Evolutionary conservation across 2,797 vertebrate species (phyloP), one percentile per base, ranked within the genome.

Genomic region (Neostethus bicornis): DNA sequence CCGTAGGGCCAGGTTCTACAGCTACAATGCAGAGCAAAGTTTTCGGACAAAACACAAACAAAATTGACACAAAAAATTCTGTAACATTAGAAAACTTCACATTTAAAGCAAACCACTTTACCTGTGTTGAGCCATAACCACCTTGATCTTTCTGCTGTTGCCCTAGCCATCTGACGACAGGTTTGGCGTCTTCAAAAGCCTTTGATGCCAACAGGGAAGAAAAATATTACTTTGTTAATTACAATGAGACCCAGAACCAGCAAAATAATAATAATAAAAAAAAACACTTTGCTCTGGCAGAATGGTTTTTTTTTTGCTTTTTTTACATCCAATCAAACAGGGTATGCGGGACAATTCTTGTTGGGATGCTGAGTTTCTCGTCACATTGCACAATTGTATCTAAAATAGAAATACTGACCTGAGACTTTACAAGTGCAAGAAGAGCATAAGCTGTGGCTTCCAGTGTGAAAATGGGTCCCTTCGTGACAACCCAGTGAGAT

Each of bases 381-480:
- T 23, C 21, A 21, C 23, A 23, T 23, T 23, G 24, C 4, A 5
- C n/a, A n/a, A 25, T 7, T 26, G 7, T 14, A 16, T 47, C 2
- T 28, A 10, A 32, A 24, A 23, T 3, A n/a, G 23, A 42, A 0
- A 3, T 28, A 19, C 73, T 73, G 49, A 89, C 87, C 70, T 67
- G 42, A 25, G 54, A 57, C 2, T 39, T 71, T 62, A 95, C 61
- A 57, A 95, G 80, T 44, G 94, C 92, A 48, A 96, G 75, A 50
- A 96, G 81, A 0, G 91, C 93, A 0, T 96, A 97, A 13, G 92
- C 93, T 0, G 94, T 94, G 67, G 93, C 93, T 70, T 97, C 95
- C 29, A 94, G 86, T 0, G 85, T 91, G 83, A 86, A 91, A 14
- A 90, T 56, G 0, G 0, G 52, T 48, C 86, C 53, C 0, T 72